Evolutionary conservation across 1,140 invertebrate species (phyloP).

Genomic region (Hirudo medicinalis): DNA sequence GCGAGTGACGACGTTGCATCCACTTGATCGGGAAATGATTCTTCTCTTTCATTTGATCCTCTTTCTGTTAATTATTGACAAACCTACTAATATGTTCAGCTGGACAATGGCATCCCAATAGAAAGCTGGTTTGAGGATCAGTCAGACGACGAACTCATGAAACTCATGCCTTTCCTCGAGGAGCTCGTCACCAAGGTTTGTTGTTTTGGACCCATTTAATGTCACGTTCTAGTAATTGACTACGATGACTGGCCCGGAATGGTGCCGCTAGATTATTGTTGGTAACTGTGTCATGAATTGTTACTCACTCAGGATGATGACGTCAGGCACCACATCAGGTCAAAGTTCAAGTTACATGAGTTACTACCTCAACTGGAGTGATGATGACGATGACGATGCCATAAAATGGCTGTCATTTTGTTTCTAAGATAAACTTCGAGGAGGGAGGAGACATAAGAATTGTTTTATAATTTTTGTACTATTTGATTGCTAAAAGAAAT

Average conservation of each 20-base stretch:
- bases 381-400: background rate
- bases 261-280: conserved; percentile 17
- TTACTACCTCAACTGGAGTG: conserved; percentile 57
- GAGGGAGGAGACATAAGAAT: too few species aligned
- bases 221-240: background rate
- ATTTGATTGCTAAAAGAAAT: background rate
- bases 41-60: background rate
- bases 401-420: background rate
- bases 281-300: background rate
- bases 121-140: conserved; percentile 91
- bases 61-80: conserved; percentile 1
- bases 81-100: conserved; percentile 44
- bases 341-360: conserved; percentile 73
- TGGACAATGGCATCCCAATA: conserved; percentile 93
- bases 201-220: conserved; percentile 1
- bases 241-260: background rate
- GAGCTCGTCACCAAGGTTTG: conserved; percentile 50
- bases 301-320: conserved; percentile 65
- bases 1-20: conserved; percentile 35
- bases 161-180: conserved; percentile 83
- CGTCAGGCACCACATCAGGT: conserved; percentile 73
- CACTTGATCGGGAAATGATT: background rate
- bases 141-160: conserved; percentile 76
- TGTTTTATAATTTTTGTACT: too few species aligned
- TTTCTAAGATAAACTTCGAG: background rate